Evolutionary conservation across 2,888 invertebrate species (phyloP).

Genomic region (Idaea dimidiata): DNA sequence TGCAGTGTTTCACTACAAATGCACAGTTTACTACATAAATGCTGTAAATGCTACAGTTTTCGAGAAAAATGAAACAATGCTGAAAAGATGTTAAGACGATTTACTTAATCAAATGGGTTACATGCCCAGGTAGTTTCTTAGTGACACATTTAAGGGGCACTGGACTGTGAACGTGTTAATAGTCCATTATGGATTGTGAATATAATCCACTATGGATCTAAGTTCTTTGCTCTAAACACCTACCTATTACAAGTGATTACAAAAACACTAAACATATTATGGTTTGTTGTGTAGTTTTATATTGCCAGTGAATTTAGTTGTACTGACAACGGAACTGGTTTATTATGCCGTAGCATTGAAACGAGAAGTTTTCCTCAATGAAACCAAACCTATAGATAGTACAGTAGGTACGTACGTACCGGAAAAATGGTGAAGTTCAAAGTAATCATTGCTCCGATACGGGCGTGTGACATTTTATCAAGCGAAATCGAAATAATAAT

Average conservation of each 20-base stretch:
- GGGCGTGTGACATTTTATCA: background rate
- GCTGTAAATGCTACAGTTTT: too few relatives aligned
- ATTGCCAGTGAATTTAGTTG: background rate
- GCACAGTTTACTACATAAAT: too few relatives aligned
- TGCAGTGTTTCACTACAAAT: too few relatives aligned
- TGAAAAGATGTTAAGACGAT: too few relatives aligned
- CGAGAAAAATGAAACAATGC: too few relatives aligned
- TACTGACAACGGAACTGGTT: background rate
- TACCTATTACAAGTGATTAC: background rate
- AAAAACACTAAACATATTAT: background rate
- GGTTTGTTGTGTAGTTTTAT: background rate
- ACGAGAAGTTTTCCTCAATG: conserved; percentile 23
- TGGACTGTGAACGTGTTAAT: too few relatives aligned
- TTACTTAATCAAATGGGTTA: too few relatives aligned
- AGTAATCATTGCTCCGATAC: conserved; percentile 4
- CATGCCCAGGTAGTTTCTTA: too few relatives aligned
- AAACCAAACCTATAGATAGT: conserved; percentile 6
- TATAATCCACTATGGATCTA: background rate
- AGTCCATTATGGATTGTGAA: background rate
- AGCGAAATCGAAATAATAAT: background rate
- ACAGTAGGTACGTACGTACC: conserved; percentile 5
- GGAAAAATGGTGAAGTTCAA: conserved; percentile 9
- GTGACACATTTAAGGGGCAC: too few relatives aligned
- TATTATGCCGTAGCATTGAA: conserved; percentile 6
- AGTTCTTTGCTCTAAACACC: background rate